Percentiles rank a stretch among this genome's conserved stretches.
Conservation (phyloP, 2,797 vertebrate genomes). For the Podarcis siculus region DNA sequence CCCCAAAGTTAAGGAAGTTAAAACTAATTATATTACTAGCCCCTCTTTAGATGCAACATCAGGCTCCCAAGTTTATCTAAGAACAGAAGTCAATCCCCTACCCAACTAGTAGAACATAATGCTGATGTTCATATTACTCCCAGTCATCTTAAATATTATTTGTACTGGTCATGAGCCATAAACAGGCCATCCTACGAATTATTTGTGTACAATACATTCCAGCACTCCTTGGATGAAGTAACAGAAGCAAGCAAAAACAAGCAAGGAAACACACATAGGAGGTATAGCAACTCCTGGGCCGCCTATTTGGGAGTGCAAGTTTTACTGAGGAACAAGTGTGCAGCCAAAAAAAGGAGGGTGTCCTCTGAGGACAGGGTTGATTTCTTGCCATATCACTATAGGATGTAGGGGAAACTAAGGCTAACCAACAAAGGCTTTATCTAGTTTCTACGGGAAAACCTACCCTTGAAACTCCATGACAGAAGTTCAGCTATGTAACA, state of each 20-base stretch:
- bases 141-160: background rate
- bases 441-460: constrained; percentile 4
- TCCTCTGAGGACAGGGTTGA: background rate
- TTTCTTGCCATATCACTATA: background rate
- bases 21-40: background rate
- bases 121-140: background rate
- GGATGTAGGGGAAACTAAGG: background rate
- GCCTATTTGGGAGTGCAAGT: background rate
- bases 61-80: background rate
- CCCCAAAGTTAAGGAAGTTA: background rate
- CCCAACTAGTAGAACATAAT: background rate
- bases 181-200: background rate
- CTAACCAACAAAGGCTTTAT: background rate
- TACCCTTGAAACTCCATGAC: constrained; percentile 11
- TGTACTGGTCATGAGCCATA: background rate
- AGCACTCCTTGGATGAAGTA: background rate
- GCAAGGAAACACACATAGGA: background rate
- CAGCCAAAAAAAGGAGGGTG: background rate
- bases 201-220: background rate
- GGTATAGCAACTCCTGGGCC: background rate
- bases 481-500: background rate
- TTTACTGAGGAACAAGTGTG: background rate
- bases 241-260: background rate
- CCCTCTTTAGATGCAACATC: background rate
- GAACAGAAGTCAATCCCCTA: background rate